Evolutionary conservation across 2,797 vertebrate species (phyloP).

Genomic region (Luscinia megarhynchos): DNA sequence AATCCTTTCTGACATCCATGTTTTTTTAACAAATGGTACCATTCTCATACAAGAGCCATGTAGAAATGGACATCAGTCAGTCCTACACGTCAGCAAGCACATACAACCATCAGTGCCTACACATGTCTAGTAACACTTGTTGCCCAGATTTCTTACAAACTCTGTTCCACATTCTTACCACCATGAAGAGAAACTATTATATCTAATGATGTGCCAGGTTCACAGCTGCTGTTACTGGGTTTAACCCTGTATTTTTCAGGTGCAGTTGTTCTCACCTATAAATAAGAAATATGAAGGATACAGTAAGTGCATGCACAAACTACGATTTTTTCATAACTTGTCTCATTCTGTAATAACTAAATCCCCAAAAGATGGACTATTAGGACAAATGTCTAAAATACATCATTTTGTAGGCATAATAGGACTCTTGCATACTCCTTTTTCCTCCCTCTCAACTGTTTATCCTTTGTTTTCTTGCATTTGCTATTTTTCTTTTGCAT

Average conservation of each 20-base stretch:
- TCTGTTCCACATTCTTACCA: constrained; percentile 72
- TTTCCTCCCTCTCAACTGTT: background rate
- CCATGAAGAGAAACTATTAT: constrained; percentile 93
- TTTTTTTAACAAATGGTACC: background rate
- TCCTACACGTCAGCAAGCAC: background rate
- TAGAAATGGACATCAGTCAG: background rate
- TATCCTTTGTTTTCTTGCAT: background rate
- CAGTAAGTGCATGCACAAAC: background rate
- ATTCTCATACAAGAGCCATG: background rate
- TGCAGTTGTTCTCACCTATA: constrained; percentile 96
- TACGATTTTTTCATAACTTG: background rate
- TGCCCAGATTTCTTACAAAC: background rate
- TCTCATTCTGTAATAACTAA: background rate
- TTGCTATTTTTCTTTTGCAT: background rate
- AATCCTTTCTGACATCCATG: background rate
- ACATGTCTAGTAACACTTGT: background rate
- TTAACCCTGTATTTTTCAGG: constrained; percentile 97
- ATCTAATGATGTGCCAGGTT: constrained; percentile 89
- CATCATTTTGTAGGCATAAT: background rate
- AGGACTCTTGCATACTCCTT: background rate
- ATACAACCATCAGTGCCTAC: background rate
- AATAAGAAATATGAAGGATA: background rate
- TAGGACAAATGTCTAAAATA: background rate
- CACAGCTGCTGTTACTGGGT: constrained; percentile 94
- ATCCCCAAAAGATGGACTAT: background rate